These are phyloP conservation scores for Oreochromis niloticus DNA, from an alignment of 2,113 vertebrate species.

Conservation along the genomic window DNA sequence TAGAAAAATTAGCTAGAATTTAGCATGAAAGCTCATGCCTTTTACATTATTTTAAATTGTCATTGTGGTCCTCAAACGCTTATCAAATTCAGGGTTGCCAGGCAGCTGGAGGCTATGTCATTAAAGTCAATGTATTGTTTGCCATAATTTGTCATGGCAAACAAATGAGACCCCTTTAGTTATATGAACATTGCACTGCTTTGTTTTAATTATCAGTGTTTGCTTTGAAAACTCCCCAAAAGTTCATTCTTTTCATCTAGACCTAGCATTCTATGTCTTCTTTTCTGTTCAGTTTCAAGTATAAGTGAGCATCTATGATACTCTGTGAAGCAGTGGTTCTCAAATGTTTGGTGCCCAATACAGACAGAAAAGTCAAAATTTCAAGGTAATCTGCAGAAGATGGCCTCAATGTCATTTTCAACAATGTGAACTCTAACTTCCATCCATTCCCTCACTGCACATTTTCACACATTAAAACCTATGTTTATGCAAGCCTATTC, in stretches of 20 bases:
- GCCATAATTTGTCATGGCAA: too few relatives aligned
- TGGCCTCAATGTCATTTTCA: background rate
- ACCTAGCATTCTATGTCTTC: fast-evolving
- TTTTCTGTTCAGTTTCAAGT: background rate
- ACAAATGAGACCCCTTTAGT: too few relatives aligned
- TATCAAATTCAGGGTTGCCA: too few relatives aligned
- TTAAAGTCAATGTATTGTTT: too few relatives aligned
- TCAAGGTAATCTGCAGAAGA: background rate
- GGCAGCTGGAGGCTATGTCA: too few relatives aligned
- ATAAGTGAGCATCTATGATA: background rate
- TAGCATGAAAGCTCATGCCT: too few relatives aligned
- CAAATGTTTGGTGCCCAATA: background rate
- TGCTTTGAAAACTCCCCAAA: background rate
- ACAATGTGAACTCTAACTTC: background rate
- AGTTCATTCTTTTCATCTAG: background rate
- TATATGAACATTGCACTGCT: background rate
- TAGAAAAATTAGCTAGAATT: too few relatives aligned
- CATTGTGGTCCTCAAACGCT: too few relatives aligned
- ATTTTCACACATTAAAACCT: background rate
- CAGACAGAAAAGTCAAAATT: background rate
- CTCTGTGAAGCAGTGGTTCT: background rate
- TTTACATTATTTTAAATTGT: too few relatives aligned
- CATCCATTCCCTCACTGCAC: background rate
- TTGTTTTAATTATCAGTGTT: background rate
- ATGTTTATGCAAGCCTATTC: background rate